phyloP scores from a whole-genome alignment of 1,140 invertebrate genomes.

The Orchesella cincta region DNA sequence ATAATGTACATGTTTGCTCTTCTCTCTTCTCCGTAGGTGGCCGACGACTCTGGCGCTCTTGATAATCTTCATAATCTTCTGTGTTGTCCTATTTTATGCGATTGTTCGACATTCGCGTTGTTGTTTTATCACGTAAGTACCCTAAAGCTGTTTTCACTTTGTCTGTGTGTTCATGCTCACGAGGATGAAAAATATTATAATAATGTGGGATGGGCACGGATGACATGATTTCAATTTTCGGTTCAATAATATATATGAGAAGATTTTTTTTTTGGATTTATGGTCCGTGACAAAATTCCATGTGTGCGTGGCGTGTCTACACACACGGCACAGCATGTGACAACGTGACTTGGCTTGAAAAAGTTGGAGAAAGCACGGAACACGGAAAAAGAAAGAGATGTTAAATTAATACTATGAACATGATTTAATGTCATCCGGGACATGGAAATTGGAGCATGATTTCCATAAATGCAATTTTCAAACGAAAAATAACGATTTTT shows the following conservation, averaged over 20 bases:
- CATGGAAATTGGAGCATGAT: not conserved
- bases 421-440: not conserved
- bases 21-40: constrained; percentile 63
- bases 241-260: too few species aligned
- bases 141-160: too few species aligned
- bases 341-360: too few species aligned
- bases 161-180: too few species aligned
- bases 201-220: not conserved
- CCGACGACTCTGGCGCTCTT: constrained; percentile 75
- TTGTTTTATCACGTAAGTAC: constrained; percentile 73
- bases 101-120: constrained; percentile 79
- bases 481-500: not conserved
- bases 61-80: constrained; percentile 74
- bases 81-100: constrained; percentile 77
- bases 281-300: too few species aligned
- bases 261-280: too few species aligned
- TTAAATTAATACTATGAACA: not conserved
- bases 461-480: not conserved
- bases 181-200: not conserved
- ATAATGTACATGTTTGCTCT: not conserved
- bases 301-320: too few species aligned
- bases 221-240: too few species aligned
- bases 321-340: too few species aligned
- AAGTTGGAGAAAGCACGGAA: too few species aligned
- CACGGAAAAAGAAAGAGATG: not conserved